Base-by-base conservation (phyloP, 2,113 vertebrate species). In the Hymenochirus boettgeri region DNA sequence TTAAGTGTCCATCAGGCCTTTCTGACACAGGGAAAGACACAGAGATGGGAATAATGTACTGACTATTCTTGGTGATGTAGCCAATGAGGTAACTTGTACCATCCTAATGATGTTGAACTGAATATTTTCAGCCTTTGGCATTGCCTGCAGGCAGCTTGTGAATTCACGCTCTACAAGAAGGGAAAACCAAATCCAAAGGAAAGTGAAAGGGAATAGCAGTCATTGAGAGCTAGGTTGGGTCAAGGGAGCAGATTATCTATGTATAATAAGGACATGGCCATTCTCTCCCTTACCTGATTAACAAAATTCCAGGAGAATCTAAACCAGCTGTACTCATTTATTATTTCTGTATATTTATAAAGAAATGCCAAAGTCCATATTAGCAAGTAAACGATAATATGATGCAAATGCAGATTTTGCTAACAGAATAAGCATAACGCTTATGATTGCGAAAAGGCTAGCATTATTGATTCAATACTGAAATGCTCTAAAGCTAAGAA, bases 221-320 rank as follows among this genome's bases (percentile, higher is more conserved):
- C 26, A 22, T 1, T 11, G 0, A 45, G 13, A 51, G 8, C 24
- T 27, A 27, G 1, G 19, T 39, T 35, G 33, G 33, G 10, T 3
- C 10, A 4, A 35, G 33, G 33, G 33, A 35, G 15, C 33, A 35
- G 4, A 35, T 4, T 11, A 12, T 35, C 33, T 35, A 12, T 23
- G 31, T 69, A 57, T 26, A 55, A 5, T 22, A 17, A 12, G 57
- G 23, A 69, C 66, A 24, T 64, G 77, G 73, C 71, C 61, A 65
- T 3, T 11, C 33, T 35, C 31, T 33, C 17, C 57, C 71, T 65
- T 56, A 56, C 42, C 23, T 62, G 9, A 65, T 51, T 47, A 53
- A 61, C 64, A 24, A 76, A 67, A 70, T 53, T 21, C 51, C 3
- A 56, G 15, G 2, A 22, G 0, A 0, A 7, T 52, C 53, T 25